These are phyloP conservation scores for Drosophila funebris DNA, from an alignment of 1,140 invertebrate genomes.

Conservation along the genomic window DNA sequence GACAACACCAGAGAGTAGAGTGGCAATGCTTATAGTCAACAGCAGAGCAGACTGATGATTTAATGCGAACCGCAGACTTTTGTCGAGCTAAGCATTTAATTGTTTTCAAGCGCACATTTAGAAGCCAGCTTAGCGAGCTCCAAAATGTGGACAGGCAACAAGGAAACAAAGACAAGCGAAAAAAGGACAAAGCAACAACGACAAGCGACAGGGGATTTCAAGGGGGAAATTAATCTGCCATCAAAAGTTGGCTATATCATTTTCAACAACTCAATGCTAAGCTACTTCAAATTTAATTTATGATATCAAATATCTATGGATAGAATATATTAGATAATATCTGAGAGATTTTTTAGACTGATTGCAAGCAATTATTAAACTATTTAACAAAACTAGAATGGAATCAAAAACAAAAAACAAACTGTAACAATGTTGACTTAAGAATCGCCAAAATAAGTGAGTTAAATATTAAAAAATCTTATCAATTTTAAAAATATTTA, in stretches of 20 bases:
- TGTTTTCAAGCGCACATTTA: slow-evolving; percentile 62
- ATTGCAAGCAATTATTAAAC: too few relatives aligned
- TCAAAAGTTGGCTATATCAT: neutral
- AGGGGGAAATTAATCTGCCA: neutral
- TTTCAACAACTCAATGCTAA: neutral
- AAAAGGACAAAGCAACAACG: neutral
- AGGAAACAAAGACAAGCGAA: neutral
- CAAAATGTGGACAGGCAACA: neutral
- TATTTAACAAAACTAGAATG: too few relatives aligned
- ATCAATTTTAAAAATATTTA: too few relatives aligned
- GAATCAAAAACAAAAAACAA: too few relatives aligned
- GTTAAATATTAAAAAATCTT: too few relatives aligned
- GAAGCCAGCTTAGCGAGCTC: slow-evolving; percentile 13
- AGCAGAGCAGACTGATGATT: slow-evolving; percentile 76
- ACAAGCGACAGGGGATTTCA: neutral
- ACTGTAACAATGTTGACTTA: too few relatives aligned
- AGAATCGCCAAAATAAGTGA: too few relatives aligned
- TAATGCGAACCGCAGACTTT: slow-evolving; percentile 81
- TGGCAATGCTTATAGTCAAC: slow-evolving; percentile 44
- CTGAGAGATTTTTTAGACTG: too few relatives aligned
- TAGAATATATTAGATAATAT: neutral
- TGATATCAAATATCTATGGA: neutral
- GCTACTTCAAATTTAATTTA: neutral
- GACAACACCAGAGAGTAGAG: neutral
- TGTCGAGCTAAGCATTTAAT: slow-evolving; percentile 81